Evolutionary conservation across 1,140 invertebrate species (phyloP).

Genomic region (Drosophila subobscura): DNA sequence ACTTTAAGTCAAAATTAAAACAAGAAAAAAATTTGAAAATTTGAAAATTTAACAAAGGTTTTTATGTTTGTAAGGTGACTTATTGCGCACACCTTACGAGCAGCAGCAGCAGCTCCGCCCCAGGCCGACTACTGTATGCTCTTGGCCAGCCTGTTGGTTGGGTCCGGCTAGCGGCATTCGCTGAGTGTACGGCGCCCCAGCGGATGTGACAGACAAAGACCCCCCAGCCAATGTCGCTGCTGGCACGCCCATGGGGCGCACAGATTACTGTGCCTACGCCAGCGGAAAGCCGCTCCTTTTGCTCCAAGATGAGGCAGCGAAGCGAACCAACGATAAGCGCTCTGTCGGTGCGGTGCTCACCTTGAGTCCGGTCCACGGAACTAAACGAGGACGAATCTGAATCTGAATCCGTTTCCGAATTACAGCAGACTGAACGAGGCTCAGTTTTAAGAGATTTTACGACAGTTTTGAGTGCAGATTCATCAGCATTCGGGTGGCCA

Average conservation of each 20-base stretch:
- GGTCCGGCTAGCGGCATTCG: too few species aligned
- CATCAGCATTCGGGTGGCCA: too few species aligned
- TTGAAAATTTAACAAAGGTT: too few species aligned
- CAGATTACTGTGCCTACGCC: conserved; percentile 3
- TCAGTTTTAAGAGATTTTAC: neutral
- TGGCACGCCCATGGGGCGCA: conserved; percentile 20
- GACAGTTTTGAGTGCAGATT: too few species aligned
- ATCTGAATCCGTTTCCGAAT: conserved; percentile 48
- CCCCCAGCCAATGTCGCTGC: conserved; percentile 34
- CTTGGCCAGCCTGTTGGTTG: too few species aligned
- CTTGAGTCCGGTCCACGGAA: conserved; percentile 13
- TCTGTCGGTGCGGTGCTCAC: conserved; percentile 11
- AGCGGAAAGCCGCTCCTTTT: conserved; percentile 19
- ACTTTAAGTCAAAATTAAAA: too few species aligned
- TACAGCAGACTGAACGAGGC: conserved; percentile 25
- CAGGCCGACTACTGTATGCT: too few species aligned
- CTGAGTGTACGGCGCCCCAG: neutral
- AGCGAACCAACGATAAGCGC: conserved; percentile 34
- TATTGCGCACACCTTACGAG: too few species aligned
- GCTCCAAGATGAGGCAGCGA: conserved; percentile 31
- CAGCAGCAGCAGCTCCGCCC: too few species aligned
- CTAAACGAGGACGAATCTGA: conserved; percentile 5
- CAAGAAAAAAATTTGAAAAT: too few species aligned
- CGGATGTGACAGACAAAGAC: conserved; percentile 42
- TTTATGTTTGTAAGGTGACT: too few species aligned